These are phyloP conservation scores for Myiozetetes cayanensis DNA, from an alignment of 2,113 vertebrate genomes.

Conservation along the genomic window DNA sequence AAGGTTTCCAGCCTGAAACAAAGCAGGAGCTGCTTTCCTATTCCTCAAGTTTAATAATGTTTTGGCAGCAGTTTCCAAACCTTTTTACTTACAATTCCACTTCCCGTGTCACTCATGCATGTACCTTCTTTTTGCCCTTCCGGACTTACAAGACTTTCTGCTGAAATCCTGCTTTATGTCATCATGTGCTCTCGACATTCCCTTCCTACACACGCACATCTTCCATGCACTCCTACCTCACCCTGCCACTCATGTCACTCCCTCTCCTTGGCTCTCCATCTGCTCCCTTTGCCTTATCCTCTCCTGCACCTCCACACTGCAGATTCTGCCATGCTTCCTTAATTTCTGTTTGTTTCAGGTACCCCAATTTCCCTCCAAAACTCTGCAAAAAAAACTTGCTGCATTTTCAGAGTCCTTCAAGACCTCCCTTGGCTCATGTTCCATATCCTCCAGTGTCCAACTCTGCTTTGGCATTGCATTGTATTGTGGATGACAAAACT, in stretches of 20 bases:
- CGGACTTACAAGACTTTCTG: neutral
- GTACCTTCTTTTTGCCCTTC: neutral
- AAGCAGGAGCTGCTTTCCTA: neutral
- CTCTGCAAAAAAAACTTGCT: neutral
- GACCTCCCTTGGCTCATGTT: neutral
- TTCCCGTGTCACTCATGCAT: neutral
- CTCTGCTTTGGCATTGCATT: neutral
- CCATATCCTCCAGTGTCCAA: accelerated
- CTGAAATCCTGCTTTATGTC: neutral
- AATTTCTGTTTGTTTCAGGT: neutral
- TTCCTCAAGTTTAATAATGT: neutral
- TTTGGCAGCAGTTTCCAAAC: neutral
- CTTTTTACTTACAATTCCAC: neutral
- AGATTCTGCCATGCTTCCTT: neutral
- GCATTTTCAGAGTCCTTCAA: neutral
- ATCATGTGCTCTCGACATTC: conserved; percentile 38
- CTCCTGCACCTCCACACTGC: accelerated
- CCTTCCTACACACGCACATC: neutral
- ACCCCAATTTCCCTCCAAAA: neutral
- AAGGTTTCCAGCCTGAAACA: neutral
- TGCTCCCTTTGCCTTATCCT: neutral
- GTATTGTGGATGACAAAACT: neutral
- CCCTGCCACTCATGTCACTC: neutral
- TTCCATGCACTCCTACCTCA: neutral
- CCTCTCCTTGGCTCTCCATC: neutral